Evolutionary conservation across 2,113 vertebrate genomes (phyloP), one percentile per base, ranked within the genome.

Genomic region (Thalassoma bifasciatum): DNA sequence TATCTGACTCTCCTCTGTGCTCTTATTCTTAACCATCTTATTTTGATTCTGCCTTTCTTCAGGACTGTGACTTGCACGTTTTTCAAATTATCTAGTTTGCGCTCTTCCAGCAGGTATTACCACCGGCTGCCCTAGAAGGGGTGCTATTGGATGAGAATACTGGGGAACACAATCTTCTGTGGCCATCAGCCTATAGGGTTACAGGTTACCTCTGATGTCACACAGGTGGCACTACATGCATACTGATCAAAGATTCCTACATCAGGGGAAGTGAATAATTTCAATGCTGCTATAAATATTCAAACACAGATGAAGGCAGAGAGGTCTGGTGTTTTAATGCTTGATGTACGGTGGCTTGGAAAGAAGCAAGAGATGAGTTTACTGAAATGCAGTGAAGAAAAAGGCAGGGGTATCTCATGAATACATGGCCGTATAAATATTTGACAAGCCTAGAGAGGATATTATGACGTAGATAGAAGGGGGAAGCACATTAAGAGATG

Each of bases 131-230:
- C 64, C 65, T 57, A 79, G 72, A 76, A 84, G 38, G 26, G 60
- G 46, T 61, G 57, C 56, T 50, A 59, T 37, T 79, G 61, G 66
- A 71, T 54, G 44, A 75, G 50, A 52, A 47, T 13, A 77, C 47
- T 21, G 51, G 73, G 75, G 68, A 75, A 83, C 51, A 68, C 46
- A 72, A 86, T 85, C 52, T 66, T 58, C 66, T 73, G 7, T 62
- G 64, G 22, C 66, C 36, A 53, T 58, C 57, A 46, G 50, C 80
- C 74, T 72, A 75, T 81, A 75, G 51, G 47, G 42, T 88, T 85
- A 81, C 75, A 72, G 74, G 66, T 57, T 66, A 54, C 66, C 66
- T 64, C 49, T 79, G 84, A 91, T 86, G 75, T 80, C 82, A 86
- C 70, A 71, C 67, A 69, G 61, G 64, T 62, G 69, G 50, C 47